phyloP scores from a whole-genome alignment of 1,140 invertebrate species.

The Anastrepha ludens region DNA sequence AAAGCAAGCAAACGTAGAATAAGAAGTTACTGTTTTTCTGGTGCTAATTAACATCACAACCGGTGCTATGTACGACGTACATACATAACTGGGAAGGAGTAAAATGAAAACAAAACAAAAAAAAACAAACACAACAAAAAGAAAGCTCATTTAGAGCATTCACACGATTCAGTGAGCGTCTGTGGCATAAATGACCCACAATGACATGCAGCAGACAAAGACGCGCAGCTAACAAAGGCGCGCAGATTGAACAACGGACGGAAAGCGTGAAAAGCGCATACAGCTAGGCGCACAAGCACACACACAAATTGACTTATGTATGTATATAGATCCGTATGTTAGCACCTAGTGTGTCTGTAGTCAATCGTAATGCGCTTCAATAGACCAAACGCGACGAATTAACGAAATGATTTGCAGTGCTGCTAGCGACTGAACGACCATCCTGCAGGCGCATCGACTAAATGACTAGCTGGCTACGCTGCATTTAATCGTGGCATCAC shows the following conservation, averaged over 20 bases:
- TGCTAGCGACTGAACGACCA: not conserved
- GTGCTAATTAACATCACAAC: conserved; percentile 57
- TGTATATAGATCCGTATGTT: not conserved
- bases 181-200: conserved; percentile 26
- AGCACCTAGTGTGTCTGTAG: not conserved
- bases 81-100: not conserved
- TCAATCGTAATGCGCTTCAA: not conserved
- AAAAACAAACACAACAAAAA: conserved; percentile 9
- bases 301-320: not conserved
- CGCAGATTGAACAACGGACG: not conserved
- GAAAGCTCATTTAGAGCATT: conserved; percentile 47
- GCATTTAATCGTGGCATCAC: conserved; percentile 23
- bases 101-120: not conserved
- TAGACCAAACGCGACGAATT: not conserved
- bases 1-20: not conserved
- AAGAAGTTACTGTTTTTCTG: conserved; percentile 46
- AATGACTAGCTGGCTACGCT: conserved; percentile 11
- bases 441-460: not conserved
- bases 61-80: not conserved
- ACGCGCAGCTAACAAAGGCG: not conserved
- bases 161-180: conserved; percentile 18
- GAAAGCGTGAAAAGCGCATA: conserved; percentile 21
- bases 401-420: conserved; percentile 8
- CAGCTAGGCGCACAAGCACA: not conserved
- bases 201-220: conserved; percentile 19